Evolutionary conservation across 2,113 vertebrate species (phyloP).

Genomic region (Cephalopterus ornatus): DNA sequence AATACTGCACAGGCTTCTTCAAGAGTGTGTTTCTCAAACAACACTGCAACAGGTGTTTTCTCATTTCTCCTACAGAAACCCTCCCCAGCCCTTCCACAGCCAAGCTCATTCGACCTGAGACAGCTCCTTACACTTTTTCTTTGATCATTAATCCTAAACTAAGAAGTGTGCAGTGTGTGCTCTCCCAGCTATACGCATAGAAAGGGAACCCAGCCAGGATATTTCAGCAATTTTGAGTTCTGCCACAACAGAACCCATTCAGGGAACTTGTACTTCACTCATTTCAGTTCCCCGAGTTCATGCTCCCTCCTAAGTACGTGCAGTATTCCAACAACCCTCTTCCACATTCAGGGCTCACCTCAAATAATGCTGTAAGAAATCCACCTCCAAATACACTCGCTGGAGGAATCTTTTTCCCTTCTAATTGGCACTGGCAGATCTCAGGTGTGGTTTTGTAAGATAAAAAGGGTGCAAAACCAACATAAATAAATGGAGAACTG

Average conservation of each 20-base stretch:
- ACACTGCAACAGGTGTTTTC: not conserved
- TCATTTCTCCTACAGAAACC: not conserved
- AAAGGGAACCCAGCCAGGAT: not conserved
- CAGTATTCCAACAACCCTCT: not conserved
- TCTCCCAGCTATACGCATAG: not conserved
- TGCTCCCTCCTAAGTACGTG: not conserved
- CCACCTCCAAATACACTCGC: not conserved
- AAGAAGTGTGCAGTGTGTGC: not conserved
- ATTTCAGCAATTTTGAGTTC: not conserved
- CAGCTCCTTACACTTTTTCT: rapidly evolving
- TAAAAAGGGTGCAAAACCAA: not conserved
- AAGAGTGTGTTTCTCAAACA: not conserved
- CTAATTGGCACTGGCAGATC: not conserved
- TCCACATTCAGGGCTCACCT: not conserved
- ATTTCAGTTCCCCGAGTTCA: not conserved
- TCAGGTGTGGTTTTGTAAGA: not conserved
- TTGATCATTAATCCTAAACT: not conserved
- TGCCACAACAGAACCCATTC: not conserved
- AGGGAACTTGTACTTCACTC: not conserved
- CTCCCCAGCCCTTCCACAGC: not conserved
- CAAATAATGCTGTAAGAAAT: not conserved
- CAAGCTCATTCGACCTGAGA: rapidly evolving
- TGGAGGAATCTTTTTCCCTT: not conserved
- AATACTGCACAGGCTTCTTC: not conserved
- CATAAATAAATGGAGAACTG: not conserved